phyloP scores from a whole-genome alignment of 2,113 vertebrate genomes.

The Centropus bengalensis region DNA sequence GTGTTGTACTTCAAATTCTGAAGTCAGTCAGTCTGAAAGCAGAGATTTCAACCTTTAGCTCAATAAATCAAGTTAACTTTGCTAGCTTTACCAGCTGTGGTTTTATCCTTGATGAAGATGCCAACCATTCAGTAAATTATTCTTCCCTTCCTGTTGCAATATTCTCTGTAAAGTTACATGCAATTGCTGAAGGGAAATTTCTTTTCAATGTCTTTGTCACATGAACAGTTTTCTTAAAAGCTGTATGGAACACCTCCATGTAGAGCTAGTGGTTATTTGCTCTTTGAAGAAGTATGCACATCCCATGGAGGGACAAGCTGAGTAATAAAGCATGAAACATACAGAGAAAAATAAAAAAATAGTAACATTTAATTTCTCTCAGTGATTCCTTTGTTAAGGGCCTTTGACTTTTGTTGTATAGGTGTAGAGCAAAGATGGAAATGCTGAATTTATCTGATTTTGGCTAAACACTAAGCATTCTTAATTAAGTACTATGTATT shows the following conservation, averaged over 20 bases:
- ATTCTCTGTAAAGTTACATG: background rate
- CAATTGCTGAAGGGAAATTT: background rate
- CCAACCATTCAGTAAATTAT: background rate
- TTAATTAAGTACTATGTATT: background rate
- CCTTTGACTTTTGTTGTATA: background rate
- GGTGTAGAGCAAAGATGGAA: background rate
- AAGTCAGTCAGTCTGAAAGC: background rate
- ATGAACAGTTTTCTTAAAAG: background rate
- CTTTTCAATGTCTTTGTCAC: background rate
- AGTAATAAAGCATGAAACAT: background rate
- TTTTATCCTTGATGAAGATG: background rate
- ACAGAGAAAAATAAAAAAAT: background rate
- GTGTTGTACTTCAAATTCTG: background rate
- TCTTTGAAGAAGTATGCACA: background rate
- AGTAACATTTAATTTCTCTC: background rate
- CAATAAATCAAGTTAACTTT: background rate
- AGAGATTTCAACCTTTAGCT: background rate
- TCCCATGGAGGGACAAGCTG: background rate
- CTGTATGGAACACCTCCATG: background rate
- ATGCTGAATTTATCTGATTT: background rate
- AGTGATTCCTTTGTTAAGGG: background rate
- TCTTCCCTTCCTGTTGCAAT: background rate
- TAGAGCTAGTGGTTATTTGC: background rate
- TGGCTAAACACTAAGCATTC: background rate
- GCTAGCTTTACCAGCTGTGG: background rate